phyloP scores from a whole-genome alignment of 2,888 invertebrate species.

The Drosophila incognita region DNA sequence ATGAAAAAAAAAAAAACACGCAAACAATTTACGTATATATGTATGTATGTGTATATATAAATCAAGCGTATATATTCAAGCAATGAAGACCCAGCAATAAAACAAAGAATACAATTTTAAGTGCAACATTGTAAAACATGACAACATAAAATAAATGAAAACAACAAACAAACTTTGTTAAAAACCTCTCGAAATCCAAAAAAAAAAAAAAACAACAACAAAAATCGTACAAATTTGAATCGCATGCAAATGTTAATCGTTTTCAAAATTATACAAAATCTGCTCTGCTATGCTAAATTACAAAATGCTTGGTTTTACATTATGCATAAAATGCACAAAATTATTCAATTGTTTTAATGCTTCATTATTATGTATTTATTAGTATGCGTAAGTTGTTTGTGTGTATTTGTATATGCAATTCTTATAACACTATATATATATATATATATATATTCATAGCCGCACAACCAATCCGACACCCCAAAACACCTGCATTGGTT shows the following conservation, averaged over 20 bases:
- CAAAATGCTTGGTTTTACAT: conserved; percentile 71
- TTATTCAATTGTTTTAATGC: conserved; percentile 69
- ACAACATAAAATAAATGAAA: conserved; percentile 57
- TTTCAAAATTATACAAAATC: conserved; percentile 56
- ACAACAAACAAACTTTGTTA: conserved; percentile 40
- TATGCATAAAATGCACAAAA: conserved; percentile 69
- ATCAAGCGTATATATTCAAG: conserved; percentile 35
- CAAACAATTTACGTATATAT: conserved; percentile 71
- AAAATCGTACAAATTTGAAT: conserved; percentile 43
- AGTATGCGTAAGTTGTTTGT: conserved; percentile 78
- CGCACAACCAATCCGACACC: conserved; percentile 36
- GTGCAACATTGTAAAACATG: conserved; percentile 79
- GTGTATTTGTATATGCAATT: conserved; percentile 68
- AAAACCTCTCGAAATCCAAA: conserved; percentile 11
- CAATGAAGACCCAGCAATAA: conserved; percentile 62
- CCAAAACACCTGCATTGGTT: conserved; percentile 49
- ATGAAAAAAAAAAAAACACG: conserved; percentile 59
- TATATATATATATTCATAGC: background rate
- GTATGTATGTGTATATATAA: conserved; percentile 38
- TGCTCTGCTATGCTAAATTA: conserved; percentile 71
- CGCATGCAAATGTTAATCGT: conserved; percentile 68
- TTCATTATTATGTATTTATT: conserved; percentile 49
- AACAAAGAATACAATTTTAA: conserved; percentile 71
- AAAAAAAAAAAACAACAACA: conserved; percentile 2
- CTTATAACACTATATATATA: conserved; percentile 16